Percentiles rank a stretch among this genome's conserved stretches.
These are phyloP conservation scores for Drosophila nannoptera DNA, from an alignment of 1,140 invertebrate genomes.

Conservation along the genomic window DNA sequence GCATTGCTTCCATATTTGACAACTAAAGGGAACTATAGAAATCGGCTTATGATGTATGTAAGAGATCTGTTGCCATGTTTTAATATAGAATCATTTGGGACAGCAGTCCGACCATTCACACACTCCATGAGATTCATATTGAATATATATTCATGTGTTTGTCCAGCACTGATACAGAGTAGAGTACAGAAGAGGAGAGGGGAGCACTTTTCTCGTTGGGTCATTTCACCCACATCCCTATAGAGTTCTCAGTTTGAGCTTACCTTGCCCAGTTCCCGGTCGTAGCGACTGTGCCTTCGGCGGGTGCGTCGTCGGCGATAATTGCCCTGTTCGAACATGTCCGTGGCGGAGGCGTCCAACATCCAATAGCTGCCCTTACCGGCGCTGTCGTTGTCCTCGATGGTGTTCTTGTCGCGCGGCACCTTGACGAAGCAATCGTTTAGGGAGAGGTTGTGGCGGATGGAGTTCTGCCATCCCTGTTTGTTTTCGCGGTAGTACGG, in stretches of 20 bases:
- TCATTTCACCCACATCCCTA: not conserved
- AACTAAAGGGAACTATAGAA: no score
- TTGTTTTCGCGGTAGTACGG: constrained; percentile 88
- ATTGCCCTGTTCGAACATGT: constrained; percentile 96
- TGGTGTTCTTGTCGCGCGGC: constrained; percentile 86
- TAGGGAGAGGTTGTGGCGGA: constrained; percentile 92
- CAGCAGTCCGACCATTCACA: no score
- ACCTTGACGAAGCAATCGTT: constrained; percentile 97
- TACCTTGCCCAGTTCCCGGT: constrained; percentile 46
- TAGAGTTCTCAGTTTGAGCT: no score
- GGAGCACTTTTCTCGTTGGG: not conserved
- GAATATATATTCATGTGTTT: no score
- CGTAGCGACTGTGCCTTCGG: constrained; percentile 67
- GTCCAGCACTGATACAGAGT: no score
- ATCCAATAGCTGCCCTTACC: constrained; percentile 93
- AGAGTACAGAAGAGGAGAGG: no score
- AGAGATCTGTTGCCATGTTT: no score
- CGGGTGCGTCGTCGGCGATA: constrained; percentile 85
- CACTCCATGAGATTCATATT: no score
- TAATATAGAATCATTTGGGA: no score
- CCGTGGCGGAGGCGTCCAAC: constrained; percentile 88
- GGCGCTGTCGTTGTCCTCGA: constrained; percentile 81
- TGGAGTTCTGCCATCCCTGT: constrained; percentile 92
- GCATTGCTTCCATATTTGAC: no score
- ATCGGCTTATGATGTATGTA: no score